Evolutionary conservation across 2,113 vertebrate species (phyloP), one percentile per base, ranked within the genome.

Genomic region (Monopterus albus): DNA sequence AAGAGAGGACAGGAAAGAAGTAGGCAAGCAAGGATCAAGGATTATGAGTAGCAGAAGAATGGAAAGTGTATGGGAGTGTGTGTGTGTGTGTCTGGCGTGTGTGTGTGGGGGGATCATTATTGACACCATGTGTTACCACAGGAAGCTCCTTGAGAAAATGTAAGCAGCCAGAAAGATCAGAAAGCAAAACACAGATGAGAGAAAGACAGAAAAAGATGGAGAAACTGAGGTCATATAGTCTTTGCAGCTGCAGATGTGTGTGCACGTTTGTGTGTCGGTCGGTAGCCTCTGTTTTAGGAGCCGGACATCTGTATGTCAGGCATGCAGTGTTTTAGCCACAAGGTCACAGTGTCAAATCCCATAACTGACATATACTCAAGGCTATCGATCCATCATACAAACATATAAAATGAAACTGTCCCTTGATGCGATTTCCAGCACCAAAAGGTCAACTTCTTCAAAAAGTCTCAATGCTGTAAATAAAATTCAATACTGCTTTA

Each of bases 111-210:
- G 60, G 65, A 18, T 83, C 73, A 84, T 89, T 89, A 90, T 90
- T 90, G 90, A 86, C 88, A 90, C 84, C 90, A 90, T 90, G 84
- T 91, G 90, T 89, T 86, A 85, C 84, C 84, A 81, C 86, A 91
- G 88, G 88, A 90, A 89, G 86, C 79, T 83, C 67, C 76, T 52
- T 74, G 79, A 75, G 82, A 89, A 82, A 82, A 88, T 88, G 81
- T 50, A 89, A 81, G 83, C 78, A 83, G 58, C 71, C 57, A 56
- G 60, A 78, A 75, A 90, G 82, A 88, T 90, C 88, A 88, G 75
- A 88, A 71, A 74, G 74, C 45, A 13, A 77, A 59, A 47, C 5
- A 61, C 47, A 84, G 60, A 80, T 58, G 78, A 81, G 58, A 79
- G 78, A n/a, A 55, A 3, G 49, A 72, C 59, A 23, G 60, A 84